Evolutionary conservation across 1,140 invertebrate genomes (phyloP).

Genomic region (Pomacea maculata): DNA sequence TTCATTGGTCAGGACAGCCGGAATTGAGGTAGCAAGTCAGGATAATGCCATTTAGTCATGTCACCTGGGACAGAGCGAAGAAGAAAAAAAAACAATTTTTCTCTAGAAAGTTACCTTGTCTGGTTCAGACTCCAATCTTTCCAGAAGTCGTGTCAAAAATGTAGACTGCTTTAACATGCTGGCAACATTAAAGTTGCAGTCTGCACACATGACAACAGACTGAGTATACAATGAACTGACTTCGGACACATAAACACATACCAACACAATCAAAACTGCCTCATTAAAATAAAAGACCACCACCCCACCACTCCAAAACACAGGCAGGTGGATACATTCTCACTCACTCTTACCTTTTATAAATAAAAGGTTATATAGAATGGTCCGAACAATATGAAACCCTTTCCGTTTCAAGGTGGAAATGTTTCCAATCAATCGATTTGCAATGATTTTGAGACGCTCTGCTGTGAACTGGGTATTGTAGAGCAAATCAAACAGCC

Average conservation of each 20-base stretch:
- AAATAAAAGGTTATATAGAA: conserved; percentile 72
- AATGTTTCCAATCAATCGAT: conserved; percentile 77
- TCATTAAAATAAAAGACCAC: too few relatives aligned
- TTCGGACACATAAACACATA: too few relatives aligned
- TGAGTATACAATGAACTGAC: not conserved
- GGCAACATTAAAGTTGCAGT: conserved; percentile 77
- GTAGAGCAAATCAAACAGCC: conserved; percentile 81
- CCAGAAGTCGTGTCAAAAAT: conserved; percentile 76
- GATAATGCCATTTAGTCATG: too few relatives aligned
- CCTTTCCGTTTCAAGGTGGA: conserved; percentile 76
- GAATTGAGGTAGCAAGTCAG: too few relatives aligned
- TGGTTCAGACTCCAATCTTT: conserved; percentile 70
- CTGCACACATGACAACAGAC: conserved; percentile 60
- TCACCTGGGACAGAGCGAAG: too few relatives aligned
- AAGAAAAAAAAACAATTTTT: too few relatives aligned
- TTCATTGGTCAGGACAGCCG: too few relatives aligned
- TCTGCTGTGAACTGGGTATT: conserved; percentile 77
- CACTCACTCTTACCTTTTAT: conserved; percentile 69
- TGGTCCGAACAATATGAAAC: conserved; percentile 69
- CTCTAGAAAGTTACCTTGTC: conserved; percentile 57
- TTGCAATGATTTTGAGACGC: conserved; percentile 78
- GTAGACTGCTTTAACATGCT: conserved; percentile 80
- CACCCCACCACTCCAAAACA: not conserved
- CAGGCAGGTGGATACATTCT: not conserved
- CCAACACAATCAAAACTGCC: too few relatives aligned